Evolutionary conservation across 2,113 vertebrate species (phyloP).

Genomic region (Poecilia latipinna): DNA sequence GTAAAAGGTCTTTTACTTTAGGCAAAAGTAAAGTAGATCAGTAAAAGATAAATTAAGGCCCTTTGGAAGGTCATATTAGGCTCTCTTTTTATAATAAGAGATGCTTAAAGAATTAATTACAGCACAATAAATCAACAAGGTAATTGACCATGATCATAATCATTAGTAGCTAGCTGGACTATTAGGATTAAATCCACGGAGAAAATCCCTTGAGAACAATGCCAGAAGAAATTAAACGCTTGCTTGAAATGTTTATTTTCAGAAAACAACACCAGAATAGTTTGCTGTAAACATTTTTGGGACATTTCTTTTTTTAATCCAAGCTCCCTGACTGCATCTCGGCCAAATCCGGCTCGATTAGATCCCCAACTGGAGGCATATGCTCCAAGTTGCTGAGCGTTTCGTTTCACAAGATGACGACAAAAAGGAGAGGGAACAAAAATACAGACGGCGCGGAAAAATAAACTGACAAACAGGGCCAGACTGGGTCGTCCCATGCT

Average conservation of each 20-base stretch:
- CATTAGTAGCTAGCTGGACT: background rate
- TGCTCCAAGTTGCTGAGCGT: slow-evolving; percentile 71
- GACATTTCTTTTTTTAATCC: background rate
- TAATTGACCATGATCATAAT: slow-evolving; percentile 10
- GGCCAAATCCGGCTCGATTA: slow-evolving; percentile 61
- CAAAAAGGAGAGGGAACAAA: background rate
- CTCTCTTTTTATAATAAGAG: background rate
- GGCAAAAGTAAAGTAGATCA: too few relatives aligned
- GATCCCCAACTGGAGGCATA: slow-evolving; percentile 73
- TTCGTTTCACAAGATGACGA: slow-evolving; percentile 63
- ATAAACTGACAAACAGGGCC: slow-evolving; percentile 63
- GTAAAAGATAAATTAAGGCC: background rate
- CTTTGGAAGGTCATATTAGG: background rate
- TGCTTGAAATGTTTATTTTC: background rate
- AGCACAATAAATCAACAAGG: background rate
- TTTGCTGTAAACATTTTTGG: background rate
- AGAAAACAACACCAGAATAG: background rate
- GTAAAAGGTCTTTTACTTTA: too few relatives aligned
- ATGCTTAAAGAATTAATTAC: slow-evolving; percentile 9
- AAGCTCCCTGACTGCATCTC: slow-evolving; percentile 18
- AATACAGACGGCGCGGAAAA: slow-evolving; percentile 54
- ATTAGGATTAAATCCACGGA: background rate
- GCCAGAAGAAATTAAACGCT: slow-evolving; percentile 7
- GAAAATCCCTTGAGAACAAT: background rate
- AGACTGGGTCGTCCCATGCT: slow-evolving; percentile 41